Base-by-base conservation (phyloP, 2,797 vertebrate genomes). In the Trachurus trachurus region DNA sequence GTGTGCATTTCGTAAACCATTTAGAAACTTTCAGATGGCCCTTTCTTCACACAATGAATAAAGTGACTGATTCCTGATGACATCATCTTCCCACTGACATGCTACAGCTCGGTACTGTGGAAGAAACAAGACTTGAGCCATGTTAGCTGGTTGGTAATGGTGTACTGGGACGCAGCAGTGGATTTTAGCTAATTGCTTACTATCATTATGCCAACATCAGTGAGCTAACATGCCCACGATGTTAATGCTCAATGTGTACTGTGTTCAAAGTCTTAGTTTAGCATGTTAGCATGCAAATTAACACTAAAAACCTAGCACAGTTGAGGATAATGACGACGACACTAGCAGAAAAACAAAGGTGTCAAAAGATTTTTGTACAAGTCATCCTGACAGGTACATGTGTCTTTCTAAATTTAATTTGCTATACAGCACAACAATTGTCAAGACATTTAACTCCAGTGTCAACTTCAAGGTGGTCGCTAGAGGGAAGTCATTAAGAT, bases 401-500 rank as follows among this genome's bases (percentile, higher is more conserved):
- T 39, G 44, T 63, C 60, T 34, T 26, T 17, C 22, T 12, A 13
- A 19, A 63, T 34, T 21, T 50, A 12, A 5, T 37, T 19, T 19
- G 17, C 10, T n/a, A 50, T 65, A 1, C 19, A 50, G 37, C 17
- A 26, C 10, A 50, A 37, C 26, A 31, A 10, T 49, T 49, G 26
- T 31, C 44, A 12, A n/a, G 44, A 49, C 29, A 21, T 65, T 50
- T 50, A 1, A 37, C 45, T 17, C 11, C 5, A 40, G n/a, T 42
- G 31, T 21, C 29, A 37, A 53, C 29, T n/a, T 53, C 64, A 66
- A 40, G 49, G 47, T 65, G 21, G 16, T 9, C 19, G 5, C 45
- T 21, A 10, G 8, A 53, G 34, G 21, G 53, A 66, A 66, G 49
- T 66, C 49, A 26, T 66, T 66, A 40, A 49, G 49, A 26, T 53